phyloP scores from a whole-genome alignment of 2,888 invertebrate species.

The Acanthopleura granulata region DNA sequence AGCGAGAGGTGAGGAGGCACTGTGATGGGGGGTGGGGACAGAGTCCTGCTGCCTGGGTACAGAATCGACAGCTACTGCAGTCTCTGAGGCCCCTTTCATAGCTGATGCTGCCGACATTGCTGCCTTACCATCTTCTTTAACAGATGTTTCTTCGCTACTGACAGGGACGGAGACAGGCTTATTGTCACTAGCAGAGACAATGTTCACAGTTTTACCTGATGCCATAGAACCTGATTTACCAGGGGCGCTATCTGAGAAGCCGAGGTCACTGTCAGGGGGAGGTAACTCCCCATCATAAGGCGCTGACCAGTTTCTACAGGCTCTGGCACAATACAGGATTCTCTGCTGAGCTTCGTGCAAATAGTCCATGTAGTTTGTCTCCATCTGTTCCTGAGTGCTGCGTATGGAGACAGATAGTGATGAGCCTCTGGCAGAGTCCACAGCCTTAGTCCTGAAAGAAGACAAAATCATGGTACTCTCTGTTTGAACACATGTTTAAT shows the following conservation, averaged over 20 bases:
- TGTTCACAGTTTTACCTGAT: neutral
- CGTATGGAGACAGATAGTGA: neutral
- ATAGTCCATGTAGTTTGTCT: constrained; percentile 74
- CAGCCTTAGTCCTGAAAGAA: neutral
- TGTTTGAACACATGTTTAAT: neutral
- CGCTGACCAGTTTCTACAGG: constrained; percentile 84
- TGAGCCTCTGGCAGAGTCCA: neutral
- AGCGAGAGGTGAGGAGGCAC: neutral
- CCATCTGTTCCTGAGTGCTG: constrained; percentile 51
- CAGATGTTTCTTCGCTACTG: neutral
- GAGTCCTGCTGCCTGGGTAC: neutral
- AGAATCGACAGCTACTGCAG: neutral
- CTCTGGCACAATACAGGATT: constrained; percentile 80
- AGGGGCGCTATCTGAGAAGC: too few species aligned
- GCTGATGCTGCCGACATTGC: neutral
- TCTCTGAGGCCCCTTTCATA: neutral
- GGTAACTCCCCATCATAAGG: constrained; percentile 80
- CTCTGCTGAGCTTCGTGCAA: constrained; percentile 86
- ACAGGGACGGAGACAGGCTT: neutral
- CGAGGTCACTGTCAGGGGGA: constrained; percentile 45
- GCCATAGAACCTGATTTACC: neutral
- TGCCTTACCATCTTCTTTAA: neutral
- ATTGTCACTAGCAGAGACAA: neutral
- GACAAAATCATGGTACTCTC: neutral
- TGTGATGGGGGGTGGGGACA: neutral